phyloP scores from a whole-genome alignment of 2,797 vertebrate genomes.

The Neomorphus geoffroyi region DNA sequence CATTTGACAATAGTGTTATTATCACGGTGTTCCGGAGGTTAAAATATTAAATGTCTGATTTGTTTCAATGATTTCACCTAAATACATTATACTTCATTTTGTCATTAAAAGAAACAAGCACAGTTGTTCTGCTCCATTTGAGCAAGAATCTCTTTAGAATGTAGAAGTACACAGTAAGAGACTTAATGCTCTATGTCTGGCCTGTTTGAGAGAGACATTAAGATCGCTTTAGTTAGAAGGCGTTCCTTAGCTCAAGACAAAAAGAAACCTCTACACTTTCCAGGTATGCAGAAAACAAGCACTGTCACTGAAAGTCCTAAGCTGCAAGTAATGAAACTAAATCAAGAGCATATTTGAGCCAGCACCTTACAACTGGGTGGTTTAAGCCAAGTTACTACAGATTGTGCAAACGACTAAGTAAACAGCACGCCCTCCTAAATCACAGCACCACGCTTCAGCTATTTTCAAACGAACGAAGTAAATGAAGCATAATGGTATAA shows the following conservation, averaged over 20 bases:
- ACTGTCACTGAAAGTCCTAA: too few species aligned
- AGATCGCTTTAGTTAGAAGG: background rate
- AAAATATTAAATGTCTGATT: background rate
- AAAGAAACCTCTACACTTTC: too few species aligned
- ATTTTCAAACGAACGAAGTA: background rate
- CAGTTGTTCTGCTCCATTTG: background rate
- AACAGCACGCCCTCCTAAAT: accelerated
- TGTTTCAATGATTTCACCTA: background rate
- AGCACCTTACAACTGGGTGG: background rate
- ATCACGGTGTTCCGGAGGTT: background rate
- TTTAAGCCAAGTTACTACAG: background rate
- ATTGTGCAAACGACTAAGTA: background rate
- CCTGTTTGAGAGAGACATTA: background rate
- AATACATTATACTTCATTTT: background rate
- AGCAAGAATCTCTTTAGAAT: background rate
- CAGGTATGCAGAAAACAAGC: too few species aligned
- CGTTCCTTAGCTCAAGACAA: background rate
- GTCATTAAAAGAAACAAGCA: background rate
- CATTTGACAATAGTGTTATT: background rate
- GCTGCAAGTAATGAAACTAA: background rate
- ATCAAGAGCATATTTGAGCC: background rate
- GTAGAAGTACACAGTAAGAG: background rate
- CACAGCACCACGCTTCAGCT: background rate
- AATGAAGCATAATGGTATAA: background rate
- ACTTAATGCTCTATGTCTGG: background rate